Conservation (phyloP, 2,797 vertebrate genomes). For the Urophycis tenuis region DNA sequence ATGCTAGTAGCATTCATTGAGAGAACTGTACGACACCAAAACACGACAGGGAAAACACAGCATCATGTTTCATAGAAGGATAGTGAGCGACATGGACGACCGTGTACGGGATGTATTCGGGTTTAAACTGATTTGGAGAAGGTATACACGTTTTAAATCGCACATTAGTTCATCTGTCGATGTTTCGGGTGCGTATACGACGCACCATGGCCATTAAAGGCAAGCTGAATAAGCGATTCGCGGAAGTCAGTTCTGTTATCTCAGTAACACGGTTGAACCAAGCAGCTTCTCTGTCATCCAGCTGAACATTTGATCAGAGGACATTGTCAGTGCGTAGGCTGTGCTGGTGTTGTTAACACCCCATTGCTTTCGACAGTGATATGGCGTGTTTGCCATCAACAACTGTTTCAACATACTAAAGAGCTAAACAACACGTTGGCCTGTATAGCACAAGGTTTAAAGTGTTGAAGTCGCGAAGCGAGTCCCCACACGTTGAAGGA, state of each 20-base stretch:
- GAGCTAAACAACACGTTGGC: background rate
- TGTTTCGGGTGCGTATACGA: too few relatives aligned
- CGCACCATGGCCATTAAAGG: too few relatives aligned
- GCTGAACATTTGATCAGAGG: background rate
- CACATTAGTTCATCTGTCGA: too few relatives aligned
- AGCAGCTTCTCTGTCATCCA: too few relatives aligned
- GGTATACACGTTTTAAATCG: background rate
- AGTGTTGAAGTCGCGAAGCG: background rate
- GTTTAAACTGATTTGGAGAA: background rate
- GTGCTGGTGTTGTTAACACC: too few relatives aligned
- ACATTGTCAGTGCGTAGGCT: background rate
- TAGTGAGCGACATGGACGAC: background rate
- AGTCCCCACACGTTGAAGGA: background rate
- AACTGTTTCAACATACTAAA: background rate
- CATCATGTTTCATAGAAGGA: too few relatives aligned
- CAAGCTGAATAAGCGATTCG: background rate
- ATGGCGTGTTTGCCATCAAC: too few relatives aligned
- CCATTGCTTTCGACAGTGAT: too few relatives aligned
- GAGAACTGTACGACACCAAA: background rate
- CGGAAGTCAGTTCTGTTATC: background rate
- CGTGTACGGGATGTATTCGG: background rate
- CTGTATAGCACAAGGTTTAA: background rate
- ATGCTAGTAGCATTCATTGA: background rate
- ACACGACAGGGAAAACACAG: background rate
- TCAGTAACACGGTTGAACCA: background rate